Evolutionary conservation across 37 sponge, comb jelly and placozoan genomes (phyloP).

Genomic region (Spongilla lacustris): DNA sequence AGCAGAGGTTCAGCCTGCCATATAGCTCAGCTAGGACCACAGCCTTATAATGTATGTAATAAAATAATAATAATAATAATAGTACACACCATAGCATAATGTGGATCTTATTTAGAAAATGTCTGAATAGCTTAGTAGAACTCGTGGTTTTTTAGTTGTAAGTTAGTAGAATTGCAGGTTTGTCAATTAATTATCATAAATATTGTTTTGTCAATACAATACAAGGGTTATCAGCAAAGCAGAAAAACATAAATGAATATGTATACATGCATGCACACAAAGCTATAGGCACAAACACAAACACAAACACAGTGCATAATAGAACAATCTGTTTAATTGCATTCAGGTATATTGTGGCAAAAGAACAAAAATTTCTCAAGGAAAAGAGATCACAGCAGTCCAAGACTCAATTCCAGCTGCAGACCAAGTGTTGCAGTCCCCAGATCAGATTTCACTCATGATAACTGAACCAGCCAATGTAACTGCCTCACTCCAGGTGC

Average conservation of each 20-base stretch:
- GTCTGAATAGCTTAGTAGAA: neutral
- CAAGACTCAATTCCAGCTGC: too few species aligned
- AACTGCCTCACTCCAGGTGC: conserved; percentile 1
- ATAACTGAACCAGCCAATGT: conserved; percentile 1
- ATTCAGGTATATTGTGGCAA: neutral
- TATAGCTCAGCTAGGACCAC: too few species aligned
- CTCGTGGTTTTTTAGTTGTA: neutral
- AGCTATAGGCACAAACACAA: neutral
- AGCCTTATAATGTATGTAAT: neutral
- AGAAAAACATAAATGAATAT: conserved; percentile 1
- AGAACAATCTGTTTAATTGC: neutral
- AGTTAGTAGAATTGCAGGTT: neutral
- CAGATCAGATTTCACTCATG: conserved; percentile 1
- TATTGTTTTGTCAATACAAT: conserved; percentile 1
- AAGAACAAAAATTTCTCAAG: neutral
- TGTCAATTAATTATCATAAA: neutral
- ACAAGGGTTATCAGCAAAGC: conserved; percentile 1
- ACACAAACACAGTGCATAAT: neutral
- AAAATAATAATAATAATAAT: neutral
- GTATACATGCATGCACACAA: neutral
- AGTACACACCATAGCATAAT: neutral
- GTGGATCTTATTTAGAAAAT: conserved; percentile 1
- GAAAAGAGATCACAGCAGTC: too few species aligned
- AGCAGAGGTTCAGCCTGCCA: too few species aligned
- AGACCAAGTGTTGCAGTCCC: neutral